Conservation (phyloP, 2,888 invertebrate species). For the Lottia gigantea region DNA sequence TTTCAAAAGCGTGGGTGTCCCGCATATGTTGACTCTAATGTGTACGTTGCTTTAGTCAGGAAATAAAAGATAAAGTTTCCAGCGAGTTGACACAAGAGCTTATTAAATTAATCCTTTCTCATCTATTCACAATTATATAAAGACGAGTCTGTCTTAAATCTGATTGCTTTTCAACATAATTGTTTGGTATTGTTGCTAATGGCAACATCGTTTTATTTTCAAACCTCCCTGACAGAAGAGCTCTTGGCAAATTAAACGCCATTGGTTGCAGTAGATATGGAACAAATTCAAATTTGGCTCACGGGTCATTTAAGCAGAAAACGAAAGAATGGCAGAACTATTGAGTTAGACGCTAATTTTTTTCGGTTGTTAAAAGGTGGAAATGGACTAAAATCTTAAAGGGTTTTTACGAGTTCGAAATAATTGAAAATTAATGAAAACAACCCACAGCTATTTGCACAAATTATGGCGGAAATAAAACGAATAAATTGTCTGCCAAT, state of each 20-base stretch:
- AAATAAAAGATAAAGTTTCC: too few relatives aligned
- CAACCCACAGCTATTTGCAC: conserved; percentile 19
- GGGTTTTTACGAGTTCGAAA: conserved; percentile 15
- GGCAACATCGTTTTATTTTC: not conserved
- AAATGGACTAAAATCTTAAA: not conserved
- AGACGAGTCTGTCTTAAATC: not conserved
- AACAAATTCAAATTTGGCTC: not conserved
- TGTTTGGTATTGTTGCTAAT: conserved; percentile 9
- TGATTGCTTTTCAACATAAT: conserved; percentile 4
- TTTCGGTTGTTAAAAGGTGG: not conserved
- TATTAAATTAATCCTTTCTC: too few relatives aligned
- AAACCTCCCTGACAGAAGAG: not conserved
- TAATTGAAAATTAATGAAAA: conserved; percentile 25
- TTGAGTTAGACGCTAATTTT: not conserved
- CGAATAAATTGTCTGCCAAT: conserved; percentile 21
- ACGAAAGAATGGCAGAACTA: not conserved
- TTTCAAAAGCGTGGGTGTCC: too few relatives aligned
- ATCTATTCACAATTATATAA: too few relatives aligned
- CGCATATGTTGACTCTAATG: too few relatives aligned
- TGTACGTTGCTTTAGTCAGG: too few relatives aligned
- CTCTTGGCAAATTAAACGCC: conserved; percentile 1
- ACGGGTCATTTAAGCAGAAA: conserved; percentile 3
- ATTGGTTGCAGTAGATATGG: not conserved
- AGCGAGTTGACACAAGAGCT: too few relatives aligned
- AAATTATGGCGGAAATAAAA: conserved; percentile 20